Percentiles rank a stretch among this genome's conserved stretches.
Evolutionary conservation across 2,797 vertebrate species (phyloP).

Genomic region (Megalops cyprinoides): DNA sequence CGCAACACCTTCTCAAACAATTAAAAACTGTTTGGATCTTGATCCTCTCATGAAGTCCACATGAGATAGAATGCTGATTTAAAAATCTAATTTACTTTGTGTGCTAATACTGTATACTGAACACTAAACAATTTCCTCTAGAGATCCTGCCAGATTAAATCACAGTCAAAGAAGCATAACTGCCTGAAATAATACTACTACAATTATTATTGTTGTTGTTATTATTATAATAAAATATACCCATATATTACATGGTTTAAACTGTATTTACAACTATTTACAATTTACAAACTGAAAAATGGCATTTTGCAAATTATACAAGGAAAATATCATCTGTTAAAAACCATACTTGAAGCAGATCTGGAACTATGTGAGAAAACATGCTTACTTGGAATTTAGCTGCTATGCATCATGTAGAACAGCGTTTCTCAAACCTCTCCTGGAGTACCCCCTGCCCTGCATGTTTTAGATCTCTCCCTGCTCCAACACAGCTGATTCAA

Average conservation of each 20-base stretch:
- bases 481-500: too few relatives aligned
- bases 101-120: neutral
- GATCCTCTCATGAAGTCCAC: neutral
- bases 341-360: neutral
- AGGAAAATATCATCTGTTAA: neutral
- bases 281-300: too few relatives aligned
- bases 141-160: neutral
- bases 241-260: neutral
- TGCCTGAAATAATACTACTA: too few relatives aligned
- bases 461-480: too few relatives aligned
- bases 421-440: too few relatives aligned
- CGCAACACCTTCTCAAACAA: neutral
- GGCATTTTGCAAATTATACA: neutral
- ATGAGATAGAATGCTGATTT: neutral
- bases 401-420: neutral
- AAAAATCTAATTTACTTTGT: conserved; percentile 3
- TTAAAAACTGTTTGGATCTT: neutral
- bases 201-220: neutral
- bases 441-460: too few relatives aligned
- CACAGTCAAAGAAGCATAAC: neutral
- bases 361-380: neutral
- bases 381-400: neutral
- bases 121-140: neutral
- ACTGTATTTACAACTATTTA: too few relatives aligned
- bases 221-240: neutral